Evolutionary conservation across 2,888 invertebrate genomes (phyloP).

Genomic region (Meganola albula): DNA sequence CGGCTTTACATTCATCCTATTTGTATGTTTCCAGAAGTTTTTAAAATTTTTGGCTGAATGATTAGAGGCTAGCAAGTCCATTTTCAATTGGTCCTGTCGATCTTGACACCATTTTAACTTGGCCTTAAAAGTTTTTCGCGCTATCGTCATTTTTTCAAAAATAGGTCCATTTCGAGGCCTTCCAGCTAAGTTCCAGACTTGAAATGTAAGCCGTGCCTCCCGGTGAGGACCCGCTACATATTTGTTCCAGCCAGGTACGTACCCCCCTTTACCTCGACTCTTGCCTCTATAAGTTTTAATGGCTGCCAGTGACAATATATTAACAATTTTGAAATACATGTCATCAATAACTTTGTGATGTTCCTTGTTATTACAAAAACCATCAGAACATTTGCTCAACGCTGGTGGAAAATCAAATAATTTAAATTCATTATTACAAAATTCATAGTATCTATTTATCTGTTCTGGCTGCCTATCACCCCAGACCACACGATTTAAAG

Average conservation of each 20-base stretch:
- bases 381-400: slow-evolving; percentile 4
- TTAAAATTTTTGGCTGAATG: slow-evolving; percentile 3
- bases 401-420: slow-evolving; percentile 5
- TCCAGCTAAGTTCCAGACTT: slow-evolving; percentile 5
- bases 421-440: slow-evolving; percentile 2
- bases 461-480: slow-evolving; percentile 4
- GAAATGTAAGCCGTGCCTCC: slow-evolving; percentile 6
- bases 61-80: slow-evolving; percentile 5
- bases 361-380: slow-evolving; percentile 3
- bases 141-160: slow-evolving; percentile 5
- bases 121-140: slow-evolving; percentile 7
- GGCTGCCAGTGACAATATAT: slow-evolving; percentile 4
- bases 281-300: slow-evolving; percentile 4
- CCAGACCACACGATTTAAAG: slow-evolving; percentile 3
- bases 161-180: slow-evolving; percentile 3
- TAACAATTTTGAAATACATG: slow-evolving; percentile 4
- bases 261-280: slow-evolving; percentile 3
- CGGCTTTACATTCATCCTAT: slow-evolving; percentile 3
- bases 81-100: slow-evolving; percentile 2
- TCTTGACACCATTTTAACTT: slow-evolving; percentile 10
- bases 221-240: slow-evolving; percentile 5
- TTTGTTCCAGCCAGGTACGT: slow-evolving; percentile 5
- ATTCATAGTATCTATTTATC: slow-evolving; percentile 1
- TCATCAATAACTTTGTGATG: slow-evolving; percentile 5
- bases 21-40: slow-evolving; percentile 3